A percentile compares a stretch with the other conserved stretches of the same genome.
These are phyloP conservation scores for Rostratula benghalensis DNA, from an alignment of 2,113 vertebrate genomes.

Conservation along the genomic window DNA sequence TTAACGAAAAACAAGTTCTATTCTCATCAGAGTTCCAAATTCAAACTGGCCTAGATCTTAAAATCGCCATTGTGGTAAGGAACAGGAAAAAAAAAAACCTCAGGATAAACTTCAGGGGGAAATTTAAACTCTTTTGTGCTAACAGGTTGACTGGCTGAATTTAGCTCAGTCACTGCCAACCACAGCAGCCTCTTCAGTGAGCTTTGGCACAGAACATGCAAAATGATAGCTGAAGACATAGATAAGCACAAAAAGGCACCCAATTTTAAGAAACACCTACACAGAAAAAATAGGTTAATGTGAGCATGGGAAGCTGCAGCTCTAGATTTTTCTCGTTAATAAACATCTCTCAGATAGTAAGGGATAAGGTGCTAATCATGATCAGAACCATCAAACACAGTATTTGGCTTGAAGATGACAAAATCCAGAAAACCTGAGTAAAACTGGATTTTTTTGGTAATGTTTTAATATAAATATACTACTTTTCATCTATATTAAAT, in stretches of 20 bases:
- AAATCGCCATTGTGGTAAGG: rapidly evolving
- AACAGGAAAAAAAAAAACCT: not conserved
- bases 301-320: not conserved
- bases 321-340: not conserved
- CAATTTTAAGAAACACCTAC: not conserved
- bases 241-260: not conserved
- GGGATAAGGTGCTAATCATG: not conserved
- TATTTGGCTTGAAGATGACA: not conserved
- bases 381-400: not conserved
- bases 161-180: not conserved
- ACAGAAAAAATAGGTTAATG: not conserved
- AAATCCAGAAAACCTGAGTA: not conserved
- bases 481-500: not conserved
- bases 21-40: not conserved
- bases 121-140: not conserved
- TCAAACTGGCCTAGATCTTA: not conserved
- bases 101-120: not conserved
- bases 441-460: not conserved
- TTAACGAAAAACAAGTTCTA: not conserved
- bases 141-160: not conserved
- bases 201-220: not conserved
- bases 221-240: not conserved
- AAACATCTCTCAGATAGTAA: not conserved
- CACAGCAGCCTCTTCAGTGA: not conserved
- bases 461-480: not conserved